phyloP scores from a whole-genome alignment of 2,113 vertebrate species.

The Illadopsis cleaveri region DNA sequence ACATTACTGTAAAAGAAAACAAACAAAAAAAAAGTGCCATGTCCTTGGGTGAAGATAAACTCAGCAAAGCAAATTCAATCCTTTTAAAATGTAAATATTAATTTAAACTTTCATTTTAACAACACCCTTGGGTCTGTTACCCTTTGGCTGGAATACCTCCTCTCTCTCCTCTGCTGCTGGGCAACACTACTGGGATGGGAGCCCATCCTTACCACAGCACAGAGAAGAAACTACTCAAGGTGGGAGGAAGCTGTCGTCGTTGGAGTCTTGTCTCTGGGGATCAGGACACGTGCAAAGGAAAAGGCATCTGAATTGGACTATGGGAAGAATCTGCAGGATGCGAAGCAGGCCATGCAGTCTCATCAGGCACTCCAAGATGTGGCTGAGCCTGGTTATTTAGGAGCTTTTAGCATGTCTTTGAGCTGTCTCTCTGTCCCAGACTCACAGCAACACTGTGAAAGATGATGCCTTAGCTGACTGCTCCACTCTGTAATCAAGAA shows the following conservation, averaged over 20 bases:
- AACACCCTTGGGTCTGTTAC: not conserved
- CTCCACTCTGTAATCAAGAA: not conserved
- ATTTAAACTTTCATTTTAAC: constrained; percentile 25
- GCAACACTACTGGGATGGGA: not conserved
- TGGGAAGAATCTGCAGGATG: not conserved
- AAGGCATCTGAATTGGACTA: not conserved
- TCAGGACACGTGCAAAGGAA: not conserved
- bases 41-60: constrained; percentile 43
- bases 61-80: constrained; percentile 9
- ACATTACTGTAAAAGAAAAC: constrained; percentile 35
- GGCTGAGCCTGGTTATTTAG: not conserved
- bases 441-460: not conserved
- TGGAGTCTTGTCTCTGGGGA: not conserved
- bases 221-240: not conserved
- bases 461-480: not conserved
- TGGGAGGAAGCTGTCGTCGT: fast-evolving
- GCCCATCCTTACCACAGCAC: not conserved
- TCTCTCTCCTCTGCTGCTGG: not conserved
- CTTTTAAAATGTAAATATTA: constrained; percentile 60
- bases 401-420: not conserved
- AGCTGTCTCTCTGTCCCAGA: not conserved
- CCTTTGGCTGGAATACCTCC: constrained; percentile 6
- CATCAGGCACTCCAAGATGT: not conserved
- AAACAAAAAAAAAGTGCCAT: not conserved
- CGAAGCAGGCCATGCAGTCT: not conserved